Evolutionary conservation across 2,113 vertebrate species (phyloP), one percentile per base, ranked within the genome.

Genomic region (Nyctereutes procyonoides): DNA sequence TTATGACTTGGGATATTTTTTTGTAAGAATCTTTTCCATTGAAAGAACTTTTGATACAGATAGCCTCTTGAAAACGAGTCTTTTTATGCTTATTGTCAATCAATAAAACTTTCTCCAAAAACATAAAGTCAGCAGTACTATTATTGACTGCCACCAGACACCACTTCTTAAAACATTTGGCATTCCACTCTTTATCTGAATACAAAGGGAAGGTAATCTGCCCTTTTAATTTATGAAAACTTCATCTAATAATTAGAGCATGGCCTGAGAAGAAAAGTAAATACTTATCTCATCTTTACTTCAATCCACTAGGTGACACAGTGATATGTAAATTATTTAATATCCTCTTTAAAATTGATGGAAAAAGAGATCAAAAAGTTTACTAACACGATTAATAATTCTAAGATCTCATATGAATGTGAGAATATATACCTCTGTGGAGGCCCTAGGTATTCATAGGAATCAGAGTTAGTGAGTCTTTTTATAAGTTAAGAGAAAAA

Each of bases 291-390:
- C 74, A 88, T 87, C 62, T 90, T 88, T 24, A 76, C 51, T 67
- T 84, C 35, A 90, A 22, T 32, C 10, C 15, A 69, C 8, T 26
- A 90, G 48, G n/a, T 87, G 58, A 95, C 38, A 95, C 8, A 79
- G 51, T 0, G 19, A 60, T 35, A 24, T 30, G 9, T n/a, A 92
- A 90, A 87, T 83, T 69, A 76, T 4, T 82, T 90, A 81, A 86
- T 86, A 95, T 76, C 5, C 28, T 86, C 56, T 96, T 94, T 93
- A 88, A 93, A 90, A 53, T 3, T 92, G n/a, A 92, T 74, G 8
- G 28, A 65, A 22, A 92, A 93, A 19, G 71, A 88, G 24, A 96
- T 88, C 0, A 82, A 83, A 85, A 83, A 30, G 2, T 89, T 84
- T 88, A 53, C 30, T 89, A 93, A 63, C 28, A 87, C 88, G n/a